A percentile compares a stretch with the other conserved stretches of the same genome.
These are phyloP conservation scores for Vultur gryphus DNA, from an alignment of 2,797 vertebrate species.

Conservation along the genomic window DNA sequence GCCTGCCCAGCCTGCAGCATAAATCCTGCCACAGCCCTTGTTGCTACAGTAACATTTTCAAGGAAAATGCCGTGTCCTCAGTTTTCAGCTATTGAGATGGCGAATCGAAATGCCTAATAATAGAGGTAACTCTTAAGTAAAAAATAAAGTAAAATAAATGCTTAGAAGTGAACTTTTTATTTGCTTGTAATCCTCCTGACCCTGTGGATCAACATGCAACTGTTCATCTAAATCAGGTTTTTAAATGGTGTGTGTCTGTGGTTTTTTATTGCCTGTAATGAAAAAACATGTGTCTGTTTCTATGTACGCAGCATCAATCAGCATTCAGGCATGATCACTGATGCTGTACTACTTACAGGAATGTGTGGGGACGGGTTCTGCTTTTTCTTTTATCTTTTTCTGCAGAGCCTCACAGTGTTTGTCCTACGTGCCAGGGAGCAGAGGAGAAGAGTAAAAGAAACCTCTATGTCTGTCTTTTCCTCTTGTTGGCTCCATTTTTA, in stretches of 20 bases:
- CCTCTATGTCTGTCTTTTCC: not conserved
- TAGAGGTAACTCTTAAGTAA: not conserved
- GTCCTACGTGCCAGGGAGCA: not conserved
- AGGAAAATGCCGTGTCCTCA: not conserved
- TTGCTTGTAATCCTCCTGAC: not conserved
- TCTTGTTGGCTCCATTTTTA: not conserved
- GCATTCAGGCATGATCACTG: not conserved
- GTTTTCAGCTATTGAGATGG: not conserved
- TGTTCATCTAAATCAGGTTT: constrained; percentile 14
- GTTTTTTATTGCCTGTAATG: constrained; percentile 19
- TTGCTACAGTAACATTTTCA: not conserved
- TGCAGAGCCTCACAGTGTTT: not conserved
- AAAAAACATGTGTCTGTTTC: not conserved
- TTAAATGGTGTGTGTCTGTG: not conserved
- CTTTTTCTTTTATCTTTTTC: not conserved
- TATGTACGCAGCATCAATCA: not conserved
- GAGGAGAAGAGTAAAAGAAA: not conserved
- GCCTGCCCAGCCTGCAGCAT: not conserved
- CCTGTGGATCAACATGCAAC: not conserved
- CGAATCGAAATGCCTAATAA: not conserved
- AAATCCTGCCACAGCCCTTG: not conserved
- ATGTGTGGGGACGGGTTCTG: not conserved
- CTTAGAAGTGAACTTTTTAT: not conserved
- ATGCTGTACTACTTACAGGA: not conserved
- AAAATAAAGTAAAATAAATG: not conserved